Base-by-base conservation (phyloP, 1,140 invertebrate species). In the Drosophila azteca region DNA sequence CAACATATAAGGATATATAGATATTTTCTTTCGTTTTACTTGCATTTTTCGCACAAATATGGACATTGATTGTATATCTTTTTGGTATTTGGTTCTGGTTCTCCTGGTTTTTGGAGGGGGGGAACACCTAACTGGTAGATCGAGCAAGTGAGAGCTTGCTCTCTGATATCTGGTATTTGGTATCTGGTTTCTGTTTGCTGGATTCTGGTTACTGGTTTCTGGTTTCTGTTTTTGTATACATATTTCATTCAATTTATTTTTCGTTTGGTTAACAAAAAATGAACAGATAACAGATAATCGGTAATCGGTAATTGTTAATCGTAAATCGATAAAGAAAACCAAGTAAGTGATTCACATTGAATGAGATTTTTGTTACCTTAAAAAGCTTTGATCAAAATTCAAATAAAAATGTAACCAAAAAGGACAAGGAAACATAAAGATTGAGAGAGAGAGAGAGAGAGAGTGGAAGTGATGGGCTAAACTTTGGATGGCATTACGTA, bases 1-100 rank as follows among this genome's bases (percentile, higher is more conserved):
- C 31, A 85, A 88, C 83, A 88, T 88, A 88, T 88, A 88, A 83
- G 90, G 81, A 83, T 74, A 77, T 69, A 84, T 77, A 79, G 74
- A 75, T 70, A 62, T 79, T 79, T 64, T 80, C 49, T 76, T 61
- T 78, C 44, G 63, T 73, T 57, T 74, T 83, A 77, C 70, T 74
- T 74, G 54, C 65, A 57, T 85, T 77, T 57, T 76, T 68, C 55
- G 26, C 11, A 59, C 4, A 39, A 39, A 58, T 64, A 63, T 75
- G 70, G 74, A 49, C 58, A 66, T 76, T 72, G 50, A 26, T 80
- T 80, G 64, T 52, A 70, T 67, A 63, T 69, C 70, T 69, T 69
- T 52, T 22, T 29, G 31, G 57, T 60, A 53, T 48, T 17, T 52
- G 39, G 48, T 65, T 20, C 63, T 74, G 41, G 22, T 79, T 24